Percentiles rank a stretch among this genome's conserved stretches.
Conservation (phyloP, 2,797 vertebrate species). For the Sylvia borin region DNA sequence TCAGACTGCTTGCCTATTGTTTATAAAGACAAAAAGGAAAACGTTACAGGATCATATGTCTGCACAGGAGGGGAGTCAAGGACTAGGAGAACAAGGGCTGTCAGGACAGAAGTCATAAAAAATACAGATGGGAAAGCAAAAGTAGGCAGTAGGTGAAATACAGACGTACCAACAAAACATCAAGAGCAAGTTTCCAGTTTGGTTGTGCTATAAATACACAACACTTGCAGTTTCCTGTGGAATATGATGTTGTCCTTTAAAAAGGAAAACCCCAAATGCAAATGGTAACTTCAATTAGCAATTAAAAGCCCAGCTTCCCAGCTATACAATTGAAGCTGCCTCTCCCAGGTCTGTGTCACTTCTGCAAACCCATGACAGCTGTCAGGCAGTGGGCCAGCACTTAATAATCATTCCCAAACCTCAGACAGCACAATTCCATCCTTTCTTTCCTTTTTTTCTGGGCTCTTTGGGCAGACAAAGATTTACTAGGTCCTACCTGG, state of each 20-base stretch:
- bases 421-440: neutral
- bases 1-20: constrained; percentile 24
- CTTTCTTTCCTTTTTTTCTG: neutral
- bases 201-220: neutral
- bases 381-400: constrained; percentile 1
- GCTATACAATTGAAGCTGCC: neutral
- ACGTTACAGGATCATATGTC: neutral
- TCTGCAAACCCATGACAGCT: neutral
- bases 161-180: neutral
- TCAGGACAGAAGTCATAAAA: constrained; percentile 5
- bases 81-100: constrained; percentile 13
- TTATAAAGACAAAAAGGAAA: constrained; percentile 55
- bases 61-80: neutral
- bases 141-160: constrained; percentile 1
- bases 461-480: neutral
- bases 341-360: constrained; percentile 18
- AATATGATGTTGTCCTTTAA: neutral
- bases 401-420: neutral
- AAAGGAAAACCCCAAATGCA: constrained; percentile 28
- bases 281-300: constrained; percentile 25
- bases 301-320: constrained; percentile 24
- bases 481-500: neutral
- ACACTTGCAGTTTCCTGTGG: neutral
- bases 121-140: constrained; percentile 8
- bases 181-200: neutral